Evolutionary conservation across 2,113 vertebrate species (phyloP).

Genomic region (Eidolon helvum): DNA sequence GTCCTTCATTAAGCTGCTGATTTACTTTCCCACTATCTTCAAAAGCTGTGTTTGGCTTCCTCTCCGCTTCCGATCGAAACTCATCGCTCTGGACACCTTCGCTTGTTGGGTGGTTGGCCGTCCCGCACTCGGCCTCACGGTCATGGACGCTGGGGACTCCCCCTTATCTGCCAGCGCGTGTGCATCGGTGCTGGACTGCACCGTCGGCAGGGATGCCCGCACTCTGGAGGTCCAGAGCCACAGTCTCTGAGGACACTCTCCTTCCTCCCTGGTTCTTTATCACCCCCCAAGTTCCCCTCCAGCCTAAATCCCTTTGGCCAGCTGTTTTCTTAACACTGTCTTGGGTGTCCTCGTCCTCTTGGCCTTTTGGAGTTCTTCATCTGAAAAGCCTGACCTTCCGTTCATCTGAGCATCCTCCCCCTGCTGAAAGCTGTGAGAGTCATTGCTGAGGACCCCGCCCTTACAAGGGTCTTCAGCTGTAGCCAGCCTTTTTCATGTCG

Average conservation of each 20-base stretch:
- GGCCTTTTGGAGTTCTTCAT: not conserved
- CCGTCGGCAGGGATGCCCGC: not conserved
- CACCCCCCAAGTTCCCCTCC: not conserved
- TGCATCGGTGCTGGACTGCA: not conserved
- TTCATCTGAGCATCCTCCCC: not conserved
- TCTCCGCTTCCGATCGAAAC: not conserved
- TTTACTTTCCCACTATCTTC: not conserved
- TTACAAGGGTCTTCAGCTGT: not conserved
- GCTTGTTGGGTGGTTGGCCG: not conserved
- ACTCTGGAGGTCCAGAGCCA: not conserved
- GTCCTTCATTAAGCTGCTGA: not conserved
- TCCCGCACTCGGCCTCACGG: rapidly evolving
- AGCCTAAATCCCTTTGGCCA: not conserved
- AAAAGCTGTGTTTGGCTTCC: not conserved
- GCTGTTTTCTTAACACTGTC: not conserved
- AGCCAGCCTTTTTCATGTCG: not conserved
- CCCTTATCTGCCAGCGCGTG: not conserved
- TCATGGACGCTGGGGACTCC: not conserved
- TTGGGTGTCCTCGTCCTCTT: not conserved
- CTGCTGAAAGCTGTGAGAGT: not conserved
- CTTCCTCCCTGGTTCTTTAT: not conserved
- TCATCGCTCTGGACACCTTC: not conserved
- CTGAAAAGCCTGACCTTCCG: not conserved
- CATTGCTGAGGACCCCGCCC: not conserved
- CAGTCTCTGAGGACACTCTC: not conserved